phyloP scores from a whole-genome alignment of 2,888 invertebrate species.

The Dicranocentrus wangi region DNA sequence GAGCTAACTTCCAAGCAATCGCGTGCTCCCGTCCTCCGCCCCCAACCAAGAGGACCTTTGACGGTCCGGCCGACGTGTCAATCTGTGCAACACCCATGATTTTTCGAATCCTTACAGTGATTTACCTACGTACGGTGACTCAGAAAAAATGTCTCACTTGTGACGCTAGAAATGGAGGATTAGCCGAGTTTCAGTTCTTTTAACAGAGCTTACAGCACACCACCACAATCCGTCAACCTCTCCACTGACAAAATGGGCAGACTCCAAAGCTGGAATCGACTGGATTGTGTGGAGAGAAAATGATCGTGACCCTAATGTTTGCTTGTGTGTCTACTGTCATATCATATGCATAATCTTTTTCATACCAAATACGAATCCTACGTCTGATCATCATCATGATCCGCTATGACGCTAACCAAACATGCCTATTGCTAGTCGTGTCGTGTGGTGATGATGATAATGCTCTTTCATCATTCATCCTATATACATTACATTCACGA shows the following conservation, averaged over 20 bases:
- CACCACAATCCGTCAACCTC: background rate
- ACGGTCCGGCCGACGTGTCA: conserved; percentile 42
- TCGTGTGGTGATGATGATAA: background rate
- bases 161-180: background rate
- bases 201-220: background rate
- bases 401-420: background rate
- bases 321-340: too few species aligned
- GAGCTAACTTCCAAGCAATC: conserved; percentile 92
- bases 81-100: conserved; percentile 52
- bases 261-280: conserved; percentile 1
- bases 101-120: background rate
- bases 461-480: too few species aligned
- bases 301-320: background rate
- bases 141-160: background rate
- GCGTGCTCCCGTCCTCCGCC: conserved; percentile 97
- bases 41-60: conserved; percentile 87
- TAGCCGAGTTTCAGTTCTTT: background rate
- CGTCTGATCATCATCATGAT: too few species aligned
- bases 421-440: background rate
- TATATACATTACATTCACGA: background rate
- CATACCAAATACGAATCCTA: background rate
- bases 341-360: too few species aligned
- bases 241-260: conserved; percentile 14
- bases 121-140: background rate
- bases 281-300: conserved; percentile 3